phyloP scores from a whole-genome alignment of 2,888 invertebrate species.

The Adelognathus sp. region DNA sequence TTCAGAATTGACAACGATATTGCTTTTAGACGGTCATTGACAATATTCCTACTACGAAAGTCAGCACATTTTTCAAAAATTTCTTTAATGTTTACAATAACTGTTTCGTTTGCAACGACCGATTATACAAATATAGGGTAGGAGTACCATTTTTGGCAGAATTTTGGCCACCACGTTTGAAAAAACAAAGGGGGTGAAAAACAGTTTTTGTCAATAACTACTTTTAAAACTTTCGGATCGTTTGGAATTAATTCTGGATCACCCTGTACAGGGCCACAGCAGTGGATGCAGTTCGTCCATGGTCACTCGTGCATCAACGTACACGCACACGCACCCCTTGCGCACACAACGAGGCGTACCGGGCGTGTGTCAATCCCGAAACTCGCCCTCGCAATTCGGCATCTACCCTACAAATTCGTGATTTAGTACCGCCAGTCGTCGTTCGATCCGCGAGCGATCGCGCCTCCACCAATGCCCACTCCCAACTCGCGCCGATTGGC shows the following conservation, averaged over 20 bases:
- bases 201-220: too few species aligned
- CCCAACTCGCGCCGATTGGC: too few species aligned
- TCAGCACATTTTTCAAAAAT: too few species aligned
- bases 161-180: too few species aligned
- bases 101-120: too few species aligned
- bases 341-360: constrained; percentile 5
- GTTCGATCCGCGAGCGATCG: constrained; percentile 26
- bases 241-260: background rate
- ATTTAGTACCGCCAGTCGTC: constrained; percentile 35
- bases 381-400: constrained; percentile 11
- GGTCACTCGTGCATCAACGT: constrained; percentile 29
- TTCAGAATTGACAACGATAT: too few species aligned
- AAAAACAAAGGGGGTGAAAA: too few species aligned
- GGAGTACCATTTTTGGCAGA: too few species aligned
- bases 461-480: background rate
- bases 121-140: too few species aligned
- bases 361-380: background rate
- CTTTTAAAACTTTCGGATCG: background rate
- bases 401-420: constrained; percentile 34
- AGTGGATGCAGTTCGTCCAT: background rate
- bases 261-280: background rate
- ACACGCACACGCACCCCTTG: constrained; percentile 12
- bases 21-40: too few species aligned
- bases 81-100: too few species aligned
- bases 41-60: too few species aligned